phyloP scores from a whole-genome alignment of 2,797 vertebrate genomes.

The Pipistrellus pygmaeus region DNA sequence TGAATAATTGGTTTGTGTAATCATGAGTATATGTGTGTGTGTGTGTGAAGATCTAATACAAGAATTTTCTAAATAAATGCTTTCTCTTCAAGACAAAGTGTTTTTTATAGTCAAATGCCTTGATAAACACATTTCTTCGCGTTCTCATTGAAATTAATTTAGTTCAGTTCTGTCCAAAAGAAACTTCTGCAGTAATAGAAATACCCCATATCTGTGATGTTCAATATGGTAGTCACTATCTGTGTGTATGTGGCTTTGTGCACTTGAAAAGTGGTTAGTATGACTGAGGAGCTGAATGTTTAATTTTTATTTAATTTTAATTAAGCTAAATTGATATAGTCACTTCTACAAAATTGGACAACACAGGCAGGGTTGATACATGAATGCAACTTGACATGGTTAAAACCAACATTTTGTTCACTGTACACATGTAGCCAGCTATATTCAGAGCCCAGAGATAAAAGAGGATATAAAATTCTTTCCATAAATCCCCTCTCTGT shows the following conservation, averaged over 20 bases:
- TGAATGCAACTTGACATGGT: neutral
- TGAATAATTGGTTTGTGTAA: neutral
- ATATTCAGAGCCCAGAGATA: neutral
- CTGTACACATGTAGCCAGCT: neutral
- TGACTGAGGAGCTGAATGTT: neutral
- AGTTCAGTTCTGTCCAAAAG: neutral
- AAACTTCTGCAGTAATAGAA: neutral
- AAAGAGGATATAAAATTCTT: neutral
- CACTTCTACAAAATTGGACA: neutral
- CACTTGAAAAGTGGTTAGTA: neutral
- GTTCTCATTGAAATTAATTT: neutral
- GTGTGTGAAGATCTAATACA: neutral
- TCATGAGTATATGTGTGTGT: neutral
- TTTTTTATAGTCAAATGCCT: neutral
- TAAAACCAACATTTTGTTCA: slow-evolving; percentile 33
- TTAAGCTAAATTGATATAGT: neutral
- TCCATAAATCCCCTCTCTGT: neutral
- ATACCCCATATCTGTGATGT: neutral
- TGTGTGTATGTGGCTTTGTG: neutral
- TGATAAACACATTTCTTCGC: neutral
- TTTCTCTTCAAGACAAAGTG: slow-evolving; percentile 1
- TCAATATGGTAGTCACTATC: neutral
- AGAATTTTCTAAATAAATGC: slow-evolving; percentile 12
- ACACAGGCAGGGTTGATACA: neutral
- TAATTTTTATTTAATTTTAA: neutral